These are phyloP conservation scores for Champsocephalus gunnari DNA, from an alignment of 2,797 vertebrate species.

Conservation along the genomic window DNA sequence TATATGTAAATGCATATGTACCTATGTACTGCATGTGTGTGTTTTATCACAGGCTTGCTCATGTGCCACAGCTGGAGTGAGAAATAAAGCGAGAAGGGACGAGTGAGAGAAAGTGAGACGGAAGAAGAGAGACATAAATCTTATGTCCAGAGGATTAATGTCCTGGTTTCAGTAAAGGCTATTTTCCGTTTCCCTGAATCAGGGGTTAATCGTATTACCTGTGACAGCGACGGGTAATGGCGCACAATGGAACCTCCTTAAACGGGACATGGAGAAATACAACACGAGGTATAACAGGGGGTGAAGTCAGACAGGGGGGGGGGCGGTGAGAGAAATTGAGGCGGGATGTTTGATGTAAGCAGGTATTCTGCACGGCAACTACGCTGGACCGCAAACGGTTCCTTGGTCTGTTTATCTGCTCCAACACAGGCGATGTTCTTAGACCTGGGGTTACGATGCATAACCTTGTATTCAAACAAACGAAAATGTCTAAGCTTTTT, in stretches of 20 bases:
- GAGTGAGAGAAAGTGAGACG: conserved; percentile 6
- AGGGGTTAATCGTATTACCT: conserved; percentile 69
- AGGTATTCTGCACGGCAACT: conserved; percentile 3
- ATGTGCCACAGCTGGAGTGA: conserved; percentile 11
- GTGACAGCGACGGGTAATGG: conserved; percentile 49
- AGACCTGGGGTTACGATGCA: background rate
- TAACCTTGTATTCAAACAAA: background rate
- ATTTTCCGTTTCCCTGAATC: conserved; percentile 57
- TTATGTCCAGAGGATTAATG: conserved; percentile 56
- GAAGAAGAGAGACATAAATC: conserved; percentile 39
- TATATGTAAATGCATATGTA: background rate
- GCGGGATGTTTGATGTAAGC: background rate
- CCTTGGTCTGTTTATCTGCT: background rate
- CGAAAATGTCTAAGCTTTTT: background rate
- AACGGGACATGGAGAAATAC: conserved; percentile 35
- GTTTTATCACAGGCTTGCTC: conserved; percentile 17
- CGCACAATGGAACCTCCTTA: background rate
- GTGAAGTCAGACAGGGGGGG: background rate
- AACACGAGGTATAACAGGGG: background rate
- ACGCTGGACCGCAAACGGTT: background rate
- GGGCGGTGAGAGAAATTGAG: too few relatives aligned
- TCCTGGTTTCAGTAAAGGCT: conserved; percentile 42
- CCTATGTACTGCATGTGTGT: background rate
- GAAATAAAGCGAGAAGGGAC: background rate
- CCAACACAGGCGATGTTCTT: background rate